These are phyloP conservation scores for Rhyzopertha dominica DNA, from an alignment of 1,140 invertebrate genomes.

Conservation along the genomic window DNA sequence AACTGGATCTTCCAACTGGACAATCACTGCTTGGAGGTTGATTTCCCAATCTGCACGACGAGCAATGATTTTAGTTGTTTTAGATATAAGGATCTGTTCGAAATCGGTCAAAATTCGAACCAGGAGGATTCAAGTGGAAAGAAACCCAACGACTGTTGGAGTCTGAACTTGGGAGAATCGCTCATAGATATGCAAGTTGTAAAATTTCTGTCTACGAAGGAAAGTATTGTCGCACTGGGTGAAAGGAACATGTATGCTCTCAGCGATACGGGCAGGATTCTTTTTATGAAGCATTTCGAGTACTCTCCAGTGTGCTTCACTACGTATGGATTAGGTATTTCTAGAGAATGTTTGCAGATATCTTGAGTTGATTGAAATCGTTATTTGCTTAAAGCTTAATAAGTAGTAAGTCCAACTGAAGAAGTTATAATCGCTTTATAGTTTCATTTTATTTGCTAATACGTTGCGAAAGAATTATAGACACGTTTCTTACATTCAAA, in stretches of 20 bases:
- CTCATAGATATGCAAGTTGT: slow-evolving; percentile 60
- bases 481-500: no score
- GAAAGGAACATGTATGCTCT: slow-evolving; percentile 72
- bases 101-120: slow-evolving; percentile 52
- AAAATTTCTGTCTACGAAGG: slow-evolving; percentile 41
- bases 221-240: slow-evolving; percentile 62
- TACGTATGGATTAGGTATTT: slow-evolving; percentile 68
- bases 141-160: slow-evolving; percentile 66
- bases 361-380: no score
- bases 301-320: slow-evolving; percentile 70
- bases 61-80: no score
- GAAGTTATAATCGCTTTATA: neutral
- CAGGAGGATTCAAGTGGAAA: slow-evolving; percentile 49
- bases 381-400: no score
- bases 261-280: slow-evolving; percentile 66
- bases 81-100: slow-evolving; percentile 62
- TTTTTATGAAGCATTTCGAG: slow-evolving; percentile 76
- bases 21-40: slow-evolving; percentile 76
- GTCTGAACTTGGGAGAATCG: slow-evolving; percentile 71
- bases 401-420: neutral
- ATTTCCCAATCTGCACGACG: no score
- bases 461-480: no score
- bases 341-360: no score
- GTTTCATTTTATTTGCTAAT: no score
- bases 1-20: slow-evolving; percentile 66